Evolutionary conservation across 2,113 vertebrate genomes (phyloP), one percentile per base, ranked within the genome.

Genomic region (Mesitornis unicolor): DNA sequence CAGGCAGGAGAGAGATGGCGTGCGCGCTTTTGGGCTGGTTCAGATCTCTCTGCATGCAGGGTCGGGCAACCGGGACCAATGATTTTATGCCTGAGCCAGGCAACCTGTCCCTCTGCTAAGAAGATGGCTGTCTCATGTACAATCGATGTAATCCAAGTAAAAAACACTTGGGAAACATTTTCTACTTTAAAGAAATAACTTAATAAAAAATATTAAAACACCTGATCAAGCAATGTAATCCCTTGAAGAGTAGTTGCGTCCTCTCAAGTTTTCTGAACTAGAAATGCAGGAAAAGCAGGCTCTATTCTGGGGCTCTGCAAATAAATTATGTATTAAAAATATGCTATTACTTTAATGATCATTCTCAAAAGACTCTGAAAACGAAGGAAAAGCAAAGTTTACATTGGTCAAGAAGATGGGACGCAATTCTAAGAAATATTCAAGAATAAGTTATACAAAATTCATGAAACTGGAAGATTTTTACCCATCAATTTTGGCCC

Each of bases 301-400:
- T 93, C 74, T 93, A 47, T 67, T 89, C 83, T 56, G 42, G 85
- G 56, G 61, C 26, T 94, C 48, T 87, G 89, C 69, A 68, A 68
- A 77, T 84, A 87, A 95, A 78, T 91, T 82, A 93, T 89, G 65
- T 84, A 94, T 87, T 95, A 82, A 87, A 92, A 85, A 90, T 40
- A 84, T 88, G 54, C 42, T 92, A 78, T 89, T 87, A 93, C 65
- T 92, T 80, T 86, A 82, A 92, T 84, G 84, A 90, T 93, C 80
- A 85, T 91, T 96, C 95, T 96, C 60, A 81, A 94, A 91, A 94
- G 76, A 24, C 75, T 87, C 40, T 65, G 75, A 53, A 90, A 33
- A 51, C 21, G 84, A 95, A 91, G 63, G 19, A 93, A 94, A 94
- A 93, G 31, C 48, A 73, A 95, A 88, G 67, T 96, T 97, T 84